Conservation (phyloP, 2,113 vertebrate genomes). For the Oreochromis tanganicae region DNA sequence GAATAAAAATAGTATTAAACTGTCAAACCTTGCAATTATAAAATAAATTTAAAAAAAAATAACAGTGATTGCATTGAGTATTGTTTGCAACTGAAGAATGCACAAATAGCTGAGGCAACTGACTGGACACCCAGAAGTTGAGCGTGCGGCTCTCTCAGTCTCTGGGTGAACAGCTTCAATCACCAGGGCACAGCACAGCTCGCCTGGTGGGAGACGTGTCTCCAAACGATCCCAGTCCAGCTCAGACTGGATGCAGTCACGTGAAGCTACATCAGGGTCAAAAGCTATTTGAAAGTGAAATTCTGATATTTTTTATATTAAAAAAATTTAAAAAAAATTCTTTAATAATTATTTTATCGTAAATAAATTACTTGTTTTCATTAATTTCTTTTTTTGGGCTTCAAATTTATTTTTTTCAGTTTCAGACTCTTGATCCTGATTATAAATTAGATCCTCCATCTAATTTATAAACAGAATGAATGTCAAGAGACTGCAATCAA, state of each 20-base stretch:
- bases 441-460: neutral
- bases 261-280: neutral
- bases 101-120: neutral
- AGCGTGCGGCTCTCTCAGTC: neutral
- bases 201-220: neutral
- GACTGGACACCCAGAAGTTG: neutral
- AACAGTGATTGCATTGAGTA: neutral
- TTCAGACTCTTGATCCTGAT: neutral
- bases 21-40: neutral
- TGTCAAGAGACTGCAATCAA: neutral
- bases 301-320: neutral
- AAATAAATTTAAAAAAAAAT: neutral
- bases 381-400: neutral
- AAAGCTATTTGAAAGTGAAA: neutral
- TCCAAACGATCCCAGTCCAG: neutral
- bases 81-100: neutral
- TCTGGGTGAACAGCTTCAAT: neutral
- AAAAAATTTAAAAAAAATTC: neutral
- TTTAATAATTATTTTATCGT: neutral
- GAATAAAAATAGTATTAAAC: neutral
- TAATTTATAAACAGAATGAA: neutral
- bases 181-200: neutral
- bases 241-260: neutral
- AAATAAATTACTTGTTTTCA: neutral
- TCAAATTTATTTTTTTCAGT: neutral